Evolutionary conservation across 2,888 invertebrate species (phyloP).

Genomic region (Nasonia oneida): DNA sequence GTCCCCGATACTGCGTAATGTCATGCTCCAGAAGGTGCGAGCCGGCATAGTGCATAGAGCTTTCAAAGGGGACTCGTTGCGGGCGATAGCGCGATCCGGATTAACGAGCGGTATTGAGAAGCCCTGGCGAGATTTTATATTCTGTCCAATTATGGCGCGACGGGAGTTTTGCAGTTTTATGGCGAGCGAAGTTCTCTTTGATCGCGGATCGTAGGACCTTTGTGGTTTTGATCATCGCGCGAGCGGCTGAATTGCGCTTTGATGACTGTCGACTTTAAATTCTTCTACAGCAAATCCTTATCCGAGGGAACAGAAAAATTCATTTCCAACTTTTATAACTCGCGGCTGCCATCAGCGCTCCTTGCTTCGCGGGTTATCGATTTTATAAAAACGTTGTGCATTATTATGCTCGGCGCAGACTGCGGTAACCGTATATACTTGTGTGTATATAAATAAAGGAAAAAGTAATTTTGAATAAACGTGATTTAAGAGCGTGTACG

Average conservation of each 20-base stretch:
- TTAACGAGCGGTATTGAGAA: constrained; percentile 50
- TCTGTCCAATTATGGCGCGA: not conserved
- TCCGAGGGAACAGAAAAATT: not conserved
- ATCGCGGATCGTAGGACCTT: not conserved
- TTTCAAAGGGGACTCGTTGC: not conserved
- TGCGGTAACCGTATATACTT: not conserved
- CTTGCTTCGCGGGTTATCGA: not conserved
- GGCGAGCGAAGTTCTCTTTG: not conserved
- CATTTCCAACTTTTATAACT: not conserved
- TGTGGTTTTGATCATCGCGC: not conserved
- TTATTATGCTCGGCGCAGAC: not conserved
- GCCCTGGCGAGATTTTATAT: not conserved
- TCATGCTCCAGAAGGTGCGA: constrained; percentile 29
- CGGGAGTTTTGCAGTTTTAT: not conserved
- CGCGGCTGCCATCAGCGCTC: not conserved
- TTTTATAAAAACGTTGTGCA: not conserved
- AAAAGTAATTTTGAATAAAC: constrained; percentile 17
- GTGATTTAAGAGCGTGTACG: not conserved
- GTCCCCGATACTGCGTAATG: not conserved
- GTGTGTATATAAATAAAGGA: not conserved
- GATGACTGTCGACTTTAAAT: not conserved
- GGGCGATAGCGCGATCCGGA: not conserved
- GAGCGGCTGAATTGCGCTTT: not conserved
- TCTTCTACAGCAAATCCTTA: not conserved
- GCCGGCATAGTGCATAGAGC: not conserved